Evolutionary conservation across 2,797 vertebrate genomes (phyloP).

Genomic region (Chiloscyllium punctatum): DNA sequence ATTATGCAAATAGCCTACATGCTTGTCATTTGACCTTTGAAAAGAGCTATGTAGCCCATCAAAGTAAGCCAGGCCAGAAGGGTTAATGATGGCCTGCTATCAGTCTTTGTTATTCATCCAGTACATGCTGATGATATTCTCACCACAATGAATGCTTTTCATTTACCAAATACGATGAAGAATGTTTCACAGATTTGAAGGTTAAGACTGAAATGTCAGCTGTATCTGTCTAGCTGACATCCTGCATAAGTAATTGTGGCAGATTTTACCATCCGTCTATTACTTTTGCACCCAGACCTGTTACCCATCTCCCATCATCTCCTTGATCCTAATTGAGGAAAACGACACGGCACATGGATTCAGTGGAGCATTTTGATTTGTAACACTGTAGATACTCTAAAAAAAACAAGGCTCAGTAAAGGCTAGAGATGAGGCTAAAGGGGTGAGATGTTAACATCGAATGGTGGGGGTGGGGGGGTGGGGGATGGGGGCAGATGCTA

Average conservation of each 20-base stretch:
- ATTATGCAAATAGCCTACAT: slow-evolving; percentile 23
- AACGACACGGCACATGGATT: neutral
- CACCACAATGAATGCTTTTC: neutral
- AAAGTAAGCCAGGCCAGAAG: neutral
- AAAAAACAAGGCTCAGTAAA: neutral
- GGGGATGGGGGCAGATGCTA: neutral
- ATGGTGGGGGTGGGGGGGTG: neutral
- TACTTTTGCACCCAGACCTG: slow-evolving; percentile 35
- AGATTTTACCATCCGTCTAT: slow-evolving; percentile 31
- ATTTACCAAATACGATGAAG: neutral
- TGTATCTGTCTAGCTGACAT: slow-evolving; percentile 40
- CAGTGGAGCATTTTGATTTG: neutral
- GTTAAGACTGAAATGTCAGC: slow-evolving; percentile 35
- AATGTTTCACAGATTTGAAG: slow-evolving; percentile 30
- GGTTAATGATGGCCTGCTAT: slow-evolving; percentile 19
- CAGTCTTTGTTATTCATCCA: slow-evolving; percentile 8
- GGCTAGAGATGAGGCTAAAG: too few species aligned
- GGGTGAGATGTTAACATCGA: neutral
- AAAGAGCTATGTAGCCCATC: neutral
- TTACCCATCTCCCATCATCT: slow-evolving; percentile 13
- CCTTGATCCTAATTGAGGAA: slow-evolving; percentile 17
- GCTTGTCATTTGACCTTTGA: slow-evolving; percentile 29
- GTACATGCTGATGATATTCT: slow-evolving; percentile 24
- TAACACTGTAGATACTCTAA: neutral
- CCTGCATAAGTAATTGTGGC: slow-evolving; percentile 40